Evolutionary conservation across 2,888 invertebrate genomes (phyloP), one percentile per base, ranked within the genome.

Genomic region (Polydesmus complanatus): DNA sequence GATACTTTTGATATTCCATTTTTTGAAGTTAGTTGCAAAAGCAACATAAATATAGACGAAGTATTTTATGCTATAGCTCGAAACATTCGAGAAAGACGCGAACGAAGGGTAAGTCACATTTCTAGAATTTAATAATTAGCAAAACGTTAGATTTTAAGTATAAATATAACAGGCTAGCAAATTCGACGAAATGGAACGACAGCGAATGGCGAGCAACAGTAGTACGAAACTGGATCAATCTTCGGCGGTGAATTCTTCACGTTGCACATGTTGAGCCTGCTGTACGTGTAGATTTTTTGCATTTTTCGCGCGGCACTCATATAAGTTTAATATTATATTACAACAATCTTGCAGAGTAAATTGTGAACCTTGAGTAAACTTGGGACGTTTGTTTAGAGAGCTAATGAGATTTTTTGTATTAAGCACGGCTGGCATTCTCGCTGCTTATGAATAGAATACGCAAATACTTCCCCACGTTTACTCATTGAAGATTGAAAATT

Each of bases 1-100:
- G 88, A 88, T 70, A 85, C 85, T 72, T 89, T 88, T 69, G 88
- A 88, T 68, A 85, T 89, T 82, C 88, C 88, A 37, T 89, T 89
- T 73, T 88, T 86, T 72, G 89, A 89, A 75, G 88, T 89, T 18
- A 89, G 89, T 14, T 89, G 89, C 75, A 89, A 89, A 75, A 85
- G 83, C 68, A 84, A 89, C 71, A 82, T 89, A 63, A 88, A 89
- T 69, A 88, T 89, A 69, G 88, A 88, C 72, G 85, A 86, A 71
- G 83, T 87, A 57, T 89, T 89, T 73, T 74, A 88, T 65, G 84
- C 85, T 54, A 75, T 89, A 71, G 88, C 89, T 64, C 80, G 88
- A 72, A 84, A 83, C 78, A 89, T 89, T 75, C 79, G 88, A 63
- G 88, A 88, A 75, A 86, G 86, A 73, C 78, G 85, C 68, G 85